Evolutionary conservation across 2,888 invertebrate species (phyloP).

Genomic region (Meteorus cinctellus): DNA sequence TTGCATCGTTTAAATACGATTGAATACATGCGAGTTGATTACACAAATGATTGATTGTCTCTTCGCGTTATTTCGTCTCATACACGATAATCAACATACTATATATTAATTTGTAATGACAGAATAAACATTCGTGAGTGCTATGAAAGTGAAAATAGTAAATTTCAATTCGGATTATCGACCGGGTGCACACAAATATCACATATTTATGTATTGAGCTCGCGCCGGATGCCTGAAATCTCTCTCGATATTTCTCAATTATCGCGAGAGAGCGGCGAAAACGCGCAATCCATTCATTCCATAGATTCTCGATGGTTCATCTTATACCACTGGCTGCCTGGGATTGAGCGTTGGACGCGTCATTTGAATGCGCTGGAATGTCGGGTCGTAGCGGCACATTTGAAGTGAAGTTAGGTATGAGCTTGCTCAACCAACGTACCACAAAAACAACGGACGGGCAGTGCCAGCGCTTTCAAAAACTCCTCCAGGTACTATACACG

Average conservation of each 20-base stretch:
- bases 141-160: neutral
- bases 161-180: constrained; percentile 53
- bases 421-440: constrained; percentile 56
- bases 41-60: no score
- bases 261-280: constrained; percentile 51
- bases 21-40: no score
- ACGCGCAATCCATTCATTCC: constrained; percentile 58
- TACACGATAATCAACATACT: no score
- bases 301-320: constrained; percentile 59
- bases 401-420: constrained; percentile 57
- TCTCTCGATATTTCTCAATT: constrained; percentile 59
- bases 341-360: constrained; percentile 42
- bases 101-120: no score
- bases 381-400: constrained; percentile 56
- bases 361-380: constrained; percentile 62
- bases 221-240: constrained; percentile 33
- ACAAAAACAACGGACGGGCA: constrained; percentile 49
- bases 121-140: no score
- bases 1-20: no score
- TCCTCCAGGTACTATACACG: constrained; percentile 32
- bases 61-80: no score
- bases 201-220: neutral
- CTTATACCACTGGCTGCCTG: constrained; percentile 41
- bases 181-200: neutral
- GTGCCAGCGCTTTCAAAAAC: constrained; percentile 42